phyloP scores from a whole-genome alignment of 1,140 invertebrate species.

The Portunus trituberculatus region DNA sequence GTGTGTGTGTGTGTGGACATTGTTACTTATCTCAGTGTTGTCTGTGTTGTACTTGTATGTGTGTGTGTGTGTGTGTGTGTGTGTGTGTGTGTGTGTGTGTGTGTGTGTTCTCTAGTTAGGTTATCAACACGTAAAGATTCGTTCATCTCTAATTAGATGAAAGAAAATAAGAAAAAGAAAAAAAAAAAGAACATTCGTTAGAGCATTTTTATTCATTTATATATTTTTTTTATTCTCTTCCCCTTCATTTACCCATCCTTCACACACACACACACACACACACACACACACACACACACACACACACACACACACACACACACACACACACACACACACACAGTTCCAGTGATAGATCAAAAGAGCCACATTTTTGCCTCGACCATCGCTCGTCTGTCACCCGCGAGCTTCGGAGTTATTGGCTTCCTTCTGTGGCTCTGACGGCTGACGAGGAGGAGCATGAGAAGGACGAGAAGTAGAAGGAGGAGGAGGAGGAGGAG shows the following conservation, averaged over 20 bases:
- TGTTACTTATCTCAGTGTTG: too few relatives aligned
- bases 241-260: too few relatives aligned
- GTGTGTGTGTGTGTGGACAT: too few relatives aligned
- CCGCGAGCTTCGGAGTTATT: background rate
- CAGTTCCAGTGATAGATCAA: background rate
- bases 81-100: too few relatives aligned
- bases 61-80: too few relatives aligned
- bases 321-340: slow-evolving; percentile 18
- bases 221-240: too few relatives aligned
- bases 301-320: slow-evolving; percentile 20
- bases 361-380: background rate
- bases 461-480: background rate
- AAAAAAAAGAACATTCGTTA: background rate
- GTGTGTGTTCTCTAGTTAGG: too few relatives aligned
- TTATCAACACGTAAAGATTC: too few relatives aligned
- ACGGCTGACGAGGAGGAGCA: background rate
- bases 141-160: too few relatives aligned
- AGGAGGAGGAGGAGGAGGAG: background rate
- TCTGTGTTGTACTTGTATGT: too few relatives aligned
- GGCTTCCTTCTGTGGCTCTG: background rate
- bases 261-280: background rate
- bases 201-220: background rate
- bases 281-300: slow-evolving; percentile 20
- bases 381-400: background rate
- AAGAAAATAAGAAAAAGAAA: too few relatives aligned